Conservation (phyloP, 2,797 vertebrate species). For the Siniperca undulata region DNA sequence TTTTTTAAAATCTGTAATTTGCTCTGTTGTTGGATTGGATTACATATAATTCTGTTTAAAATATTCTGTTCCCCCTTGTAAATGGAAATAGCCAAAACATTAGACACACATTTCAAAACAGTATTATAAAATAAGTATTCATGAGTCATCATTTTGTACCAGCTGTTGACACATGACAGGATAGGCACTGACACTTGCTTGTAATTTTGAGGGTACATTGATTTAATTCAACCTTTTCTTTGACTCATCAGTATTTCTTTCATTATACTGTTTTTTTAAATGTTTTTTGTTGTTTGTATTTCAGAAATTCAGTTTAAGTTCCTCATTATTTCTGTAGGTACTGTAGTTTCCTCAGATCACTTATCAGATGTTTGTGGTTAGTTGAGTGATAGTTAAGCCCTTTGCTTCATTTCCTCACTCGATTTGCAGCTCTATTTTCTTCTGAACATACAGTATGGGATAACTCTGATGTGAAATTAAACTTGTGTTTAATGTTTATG, state of each 20-base stretch:
- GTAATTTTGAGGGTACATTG: neutral
- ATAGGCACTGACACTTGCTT: too few relatives aligned
- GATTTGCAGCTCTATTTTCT: too few relatives aligned
- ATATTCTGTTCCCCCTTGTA: neutral
- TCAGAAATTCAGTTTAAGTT: neutral
- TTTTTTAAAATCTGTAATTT: neutral
- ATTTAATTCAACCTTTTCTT: neutral
- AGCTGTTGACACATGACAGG: too few relatives aligned
- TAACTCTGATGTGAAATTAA: neutral
- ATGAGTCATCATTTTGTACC: neutral
- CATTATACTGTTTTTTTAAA: neutral
- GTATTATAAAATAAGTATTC: too few relatives aligned
- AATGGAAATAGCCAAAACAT: neutral
- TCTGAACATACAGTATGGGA: neutral
- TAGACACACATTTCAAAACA: neutral
- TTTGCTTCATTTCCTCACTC: neutral
- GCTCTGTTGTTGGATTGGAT: neutral
- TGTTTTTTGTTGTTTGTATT: neutral
- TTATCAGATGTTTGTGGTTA: neutral
- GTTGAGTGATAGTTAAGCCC: neutral
- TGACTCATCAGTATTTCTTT: neutral
- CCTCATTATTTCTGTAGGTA: neutral
- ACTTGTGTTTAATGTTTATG: neutral
- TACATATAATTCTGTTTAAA: neutral
- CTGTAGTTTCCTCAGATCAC: neutral